phyloP scores from a whole-genome alignment of 2,113 vertebrate genomes.

The Speoplatyrhinus poulsoni region DNA sequence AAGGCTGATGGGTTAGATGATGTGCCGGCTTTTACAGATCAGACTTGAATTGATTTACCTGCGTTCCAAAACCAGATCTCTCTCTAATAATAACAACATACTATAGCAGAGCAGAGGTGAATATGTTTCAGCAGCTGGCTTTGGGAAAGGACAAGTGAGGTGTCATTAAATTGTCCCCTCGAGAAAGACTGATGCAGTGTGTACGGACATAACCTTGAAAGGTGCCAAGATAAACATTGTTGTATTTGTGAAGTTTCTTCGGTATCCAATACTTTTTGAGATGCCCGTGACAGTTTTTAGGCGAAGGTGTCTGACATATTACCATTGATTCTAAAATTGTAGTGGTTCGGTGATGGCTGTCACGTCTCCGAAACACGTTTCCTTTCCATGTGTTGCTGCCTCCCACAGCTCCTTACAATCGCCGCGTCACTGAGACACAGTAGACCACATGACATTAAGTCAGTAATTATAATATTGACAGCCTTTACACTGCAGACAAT shows the following conservation, averaged over 20 bases:
- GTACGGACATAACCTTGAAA: slow-evolving; percentile 11
- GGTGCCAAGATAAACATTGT: slow-evolving; percentile 6
- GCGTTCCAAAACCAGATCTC: slow-evolving; percentile 31
- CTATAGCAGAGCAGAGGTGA: slow-evolving; percentile 23
- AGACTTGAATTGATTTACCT: slow-evolving; percentile 63
- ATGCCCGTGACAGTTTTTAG: slow-evolving; percentile 31
- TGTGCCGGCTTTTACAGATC: slow-evolving; percentile 64
- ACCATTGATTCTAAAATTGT: slow-evolving; percentile 1
- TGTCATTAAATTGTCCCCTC: background rate
- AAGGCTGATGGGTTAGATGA: slow-evolving; percentile 64
- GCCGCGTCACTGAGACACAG: slow-evolving; percentile 43
- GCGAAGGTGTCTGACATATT: slow-evolving; percentile 32
- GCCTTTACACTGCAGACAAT: background rate
- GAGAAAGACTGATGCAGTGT: background rate
- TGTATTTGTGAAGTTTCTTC: slow-evolving; percentile 3
- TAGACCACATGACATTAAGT: slow-evolving; percentile 34
- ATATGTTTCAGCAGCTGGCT: slow-evolving; percentile 11
- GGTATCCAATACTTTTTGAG: slow-evolving; percentile 17
- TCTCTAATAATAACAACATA: slow-evolving; percentile 51
- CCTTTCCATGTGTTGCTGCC: slow-evolving; percentile 23
- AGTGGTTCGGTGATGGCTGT: slow-evolving; percentile 29
- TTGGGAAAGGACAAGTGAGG: background rate
- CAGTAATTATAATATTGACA: slow-evolving; percentile 11
- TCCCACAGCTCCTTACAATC: slow-evolving; percentile 28
- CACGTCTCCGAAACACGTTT: slow-evolving; percentile 38